Evolutionary conservation across 2,888 invertebrate species (phyloP), one percentile per base, ranked within the genome.

Genomic region (Andrena camellia): DNA sequence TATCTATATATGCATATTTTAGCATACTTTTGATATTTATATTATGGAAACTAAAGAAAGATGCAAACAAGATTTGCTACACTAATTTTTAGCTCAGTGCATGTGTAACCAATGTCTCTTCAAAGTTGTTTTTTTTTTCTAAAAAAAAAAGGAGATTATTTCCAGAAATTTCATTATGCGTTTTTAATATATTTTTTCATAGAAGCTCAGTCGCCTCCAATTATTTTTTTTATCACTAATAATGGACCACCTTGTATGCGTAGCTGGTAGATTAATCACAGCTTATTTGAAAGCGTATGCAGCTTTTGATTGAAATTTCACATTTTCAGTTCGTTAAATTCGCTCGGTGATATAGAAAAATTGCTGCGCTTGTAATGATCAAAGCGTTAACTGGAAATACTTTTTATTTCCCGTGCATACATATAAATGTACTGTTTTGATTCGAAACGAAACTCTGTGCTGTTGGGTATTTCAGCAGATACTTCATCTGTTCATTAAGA

Each of bases 301-400:
- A 13, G 17, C 8, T 68, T 54, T 13, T 3, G 31, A 54, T 31
- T 54, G 54, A 31, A 68, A 68, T 68, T 33, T 52, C 52, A 23
- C 20, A 52, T 17, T 20, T 54, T 31, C 7, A 29, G 54, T 68
- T 68, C 54, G 23, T 68, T 68, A 33, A 31, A 33, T 33, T 68
- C 20, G 52, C 10, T 54, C 54, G 54, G 6, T 23, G 23, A 52
- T 20, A 68, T 33, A 50, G n/a, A 20, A 54, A 54, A 52, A 33
- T 3, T 17, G 33, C 13, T 23, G 6, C 7, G 33, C 6, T 31
- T 10, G 20, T 26, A n/a, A 57, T 57, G 10, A 57, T 57, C 23
- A 23, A 23, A 57, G 23, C 54, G 7, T 52, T 52, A 57, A 26
- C 26, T n/a, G n/a, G 20, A 57, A 54, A 54, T 26, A 23, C 52